Evolutionary conservation across 2,113 vertebrate genomes (phyloP), one percentile per base, ranked within the genome.

Genomic region (Strix aluco): DNA sequence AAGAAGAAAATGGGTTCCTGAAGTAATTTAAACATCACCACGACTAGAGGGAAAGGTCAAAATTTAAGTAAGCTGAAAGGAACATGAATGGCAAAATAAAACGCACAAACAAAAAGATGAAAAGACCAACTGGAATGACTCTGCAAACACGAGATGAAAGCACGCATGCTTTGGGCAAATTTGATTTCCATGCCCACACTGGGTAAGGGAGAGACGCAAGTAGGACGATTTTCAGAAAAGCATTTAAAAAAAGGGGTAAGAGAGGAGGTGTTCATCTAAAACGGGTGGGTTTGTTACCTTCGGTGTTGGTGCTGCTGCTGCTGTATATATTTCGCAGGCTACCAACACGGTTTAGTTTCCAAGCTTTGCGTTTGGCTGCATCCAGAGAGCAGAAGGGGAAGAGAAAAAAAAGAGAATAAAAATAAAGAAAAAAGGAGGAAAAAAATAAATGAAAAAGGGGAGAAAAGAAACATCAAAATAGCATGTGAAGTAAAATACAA

Each of bases 281-380:
- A 61, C 5, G 2, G 63, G 95, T 73, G 32, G 63, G 77, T 47
- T 95, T 61, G 94, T 99, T 99, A 99, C 99, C 99, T 99, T 99
- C 99, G 2, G 98, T 98, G 98, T 98, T 98, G 98, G 98, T 98
- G 97, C 98, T 98, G 98, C 98, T 98, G 98, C 97, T 98, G 98
- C 97, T 98, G 99, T 99, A 98, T 97, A 99, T 98, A 98, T 99
- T 99, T 98, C 98, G 98, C 98, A 99, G 99, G 97, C 99, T 99
- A 99, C 98, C 98, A 97, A 99, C 99, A 97, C 99, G 99, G 97
- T 98, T 99, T 98, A 99, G 98, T 98, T 99, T 99, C 99, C 99
- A 99, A 70, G 98, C 99, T 99, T 97, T 99, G 98, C 98, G 98
- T 97, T 99, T 99, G 98, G 98, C 99, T 99, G 99, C 98, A 58